Evolutionary conservation across 2,888 invertebrate species (phyloP).

Genomic region (Synanthedon myopaeformis): DNA sequence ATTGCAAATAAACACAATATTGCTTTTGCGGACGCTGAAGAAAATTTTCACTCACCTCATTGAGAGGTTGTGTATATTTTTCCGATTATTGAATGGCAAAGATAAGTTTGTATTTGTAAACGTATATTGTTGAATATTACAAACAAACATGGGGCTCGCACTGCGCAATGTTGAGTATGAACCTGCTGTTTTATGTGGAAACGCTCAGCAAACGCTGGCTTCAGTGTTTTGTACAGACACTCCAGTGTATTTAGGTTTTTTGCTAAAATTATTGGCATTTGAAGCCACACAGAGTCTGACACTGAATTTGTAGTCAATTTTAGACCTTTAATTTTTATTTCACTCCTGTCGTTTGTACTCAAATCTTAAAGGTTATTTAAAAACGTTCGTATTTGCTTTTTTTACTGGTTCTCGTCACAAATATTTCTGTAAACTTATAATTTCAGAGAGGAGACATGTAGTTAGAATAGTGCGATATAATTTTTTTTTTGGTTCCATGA

Average conservation of each 20-base stretch:
- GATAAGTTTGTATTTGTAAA: slow-evolving; percentile 24
- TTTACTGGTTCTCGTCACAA: too few species aligned
- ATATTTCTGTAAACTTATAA: too few species aligned
- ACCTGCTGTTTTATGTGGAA: slow-evolving; percentile 39
- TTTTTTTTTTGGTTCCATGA: too few species aligned
- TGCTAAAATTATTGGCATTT: not conserved
- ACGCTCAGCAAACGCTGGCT: slow-evolving; percentile 29
- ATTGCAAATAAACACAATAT: slow-evolving; percentile 44
- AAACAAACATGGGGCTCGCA: slow-evolving; percentile 43
- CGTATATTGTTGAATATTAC: slow-evolving; percentile 43
- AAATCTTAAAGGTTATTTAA: too few species aligned
- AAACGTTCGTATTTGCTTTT: too few species aligned
- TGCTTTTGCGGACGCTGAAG: slow-evolving; percentile 29
- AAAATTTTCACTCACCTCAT: slow-evolving; percentile 21
- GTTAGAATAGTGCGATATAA: too few species aligned
- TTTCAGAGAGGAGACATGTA: too few species aligned
- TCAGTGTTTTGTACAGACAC: slow-evolving; percentile 22
- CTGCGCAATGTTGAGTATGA: slow-evolving; percentile 41
- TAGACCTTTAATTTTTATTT: not conserved
- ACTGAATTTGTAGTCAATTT: not conserved
- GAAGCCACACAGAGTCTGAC: not conserved
- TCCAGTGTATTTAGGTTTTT: slow-evolving; percentile 4
- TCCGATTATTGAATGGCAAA: slow-evolving; percentile 5
- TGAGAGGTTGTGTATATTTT: slow-evolving; percentile 16
- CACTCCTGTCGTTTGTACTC: too few species aligned